phyloP scores from a whole-genome alignment of 37 sponge, comb jelly and placozoan species.

The Lycopodina hypogea region DNA sequence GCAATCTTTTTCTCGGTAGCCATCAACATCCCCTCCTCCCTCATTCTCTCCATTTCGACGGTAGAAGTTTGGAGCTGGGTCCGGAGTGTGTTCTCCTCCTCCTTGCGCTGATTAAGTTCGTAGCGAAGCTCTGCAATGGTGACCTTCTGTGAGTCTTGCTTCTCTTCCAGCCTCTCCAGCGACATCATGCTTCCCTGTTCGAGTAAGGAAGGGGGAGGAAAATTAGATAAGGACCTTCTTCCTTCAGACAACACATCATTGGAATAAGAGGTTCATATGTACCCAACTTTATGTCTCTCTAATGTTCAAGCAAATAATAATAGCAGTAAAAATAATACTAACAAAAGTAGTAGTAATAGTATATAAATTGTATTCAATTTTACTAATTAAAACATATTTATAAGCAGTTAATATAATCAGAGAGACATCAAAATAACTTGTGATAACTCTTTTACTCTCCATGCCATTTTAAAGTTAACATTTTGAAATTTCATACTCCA shows the following conservation, averaged over 20 bases:
- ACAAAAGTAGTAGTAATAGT: neutral
- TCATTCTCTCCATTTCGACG: conserved; percentile 13
- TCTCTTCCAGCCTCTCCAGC: neutral
- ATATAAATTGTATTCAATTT: too few relatives aligned
- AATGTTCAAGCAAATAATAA: too few relatives aligned
- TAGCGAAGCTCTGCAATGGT: conserved; percentile 29
- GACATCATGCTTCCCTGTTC: conserved; percentile 18
- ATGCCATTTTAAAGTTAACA: too few relatives aligned
- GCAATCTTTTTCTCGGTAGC: neutral
- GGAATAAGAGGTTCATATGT: too few relatives aligned
- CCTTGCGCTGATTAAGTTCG: conserved; percentile 21
- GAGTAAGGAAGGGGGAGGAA: too few relatives aligned
- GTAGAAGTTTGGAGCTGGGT: conserved; percentile 4
- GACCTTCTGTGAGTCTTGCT: conserved; percentile 18
- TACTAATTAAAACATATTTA: too few relatives aligned
- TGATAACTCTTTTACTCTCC: too few relatives aligned
- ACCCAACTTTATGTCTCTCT: too few relatives aligned
- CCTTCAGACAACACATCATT: too few relatives aligned
- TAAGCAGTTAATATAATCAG: too few relatives aligned
- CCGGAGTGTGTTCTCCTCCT: neutral
- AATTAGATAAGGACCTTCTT: neutral
- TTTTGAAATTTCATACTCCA: too few relatives aligned
- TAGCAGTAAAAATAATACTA: neutral
- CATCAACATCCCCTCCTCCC: neutral
- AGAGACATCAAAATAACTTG: too few relatives aligned